These are phyloP conservation scores for Calliphora vicina DNA, from an alignment of 1,140 invertebrate genomes.

Conservation along the genomic window DNA sequence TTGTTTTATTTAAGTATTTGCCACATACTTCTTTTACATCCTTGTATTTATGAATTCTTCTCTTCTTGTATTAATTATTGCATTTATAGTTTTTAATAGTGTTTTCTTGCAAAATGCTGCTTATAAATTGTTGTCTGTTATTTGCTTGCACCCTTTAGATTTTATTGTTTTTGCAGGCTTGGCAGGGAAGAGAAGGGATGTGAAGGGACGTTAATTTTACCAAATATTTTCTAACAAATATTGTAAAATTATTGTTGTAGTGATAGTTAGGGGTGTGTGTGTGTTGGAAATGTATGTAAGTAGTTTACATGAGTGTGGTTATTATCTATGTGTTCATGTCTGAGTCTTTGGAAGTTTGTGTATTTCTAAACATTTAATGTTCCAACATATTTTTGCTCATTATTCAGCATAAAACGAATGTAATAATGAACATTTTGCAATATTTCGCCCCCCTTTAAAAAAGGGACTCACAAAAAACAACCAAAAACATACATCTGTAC, in stretches of 20 bases:
- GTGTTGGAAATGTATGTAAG: background rate
- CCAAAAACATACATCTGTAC: background rate
- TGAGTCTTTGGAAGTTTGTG: background rate
- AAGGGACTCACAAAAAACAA: background rate
- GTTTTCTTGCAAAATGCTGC: background rate
- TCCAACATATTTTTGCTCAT: slow-evolving; percentile 22
- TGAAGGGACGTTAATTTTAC: background rate
- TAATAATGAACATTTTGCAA: background rate
- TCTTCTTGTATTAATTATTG: background rate
- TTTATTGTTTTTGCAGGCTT: background rate
- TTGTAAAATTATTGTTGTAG: background rate
- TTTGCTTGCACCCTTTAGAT: background rate
- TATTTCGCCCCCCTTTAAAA: background rate
- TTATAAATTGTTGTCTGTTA: too few relatives aligned
- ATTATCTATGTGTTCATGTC: background rate
- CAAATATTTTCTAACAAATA: background rate
- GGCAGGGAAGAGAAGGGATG: background rate
- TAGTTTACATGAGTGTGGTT: background rate
- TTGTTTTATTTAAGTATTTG: too few relatives aligned
- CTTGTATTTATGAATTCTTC: background rate
- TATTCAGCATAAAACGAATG: slow-evolving; percentile 8
- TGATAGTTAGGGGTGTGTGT: background rate
- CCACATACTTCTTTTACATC: too few relatives aligned
- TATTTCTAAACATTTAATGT: background rate
- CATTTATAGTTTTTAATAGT: background rate